A percentile compares a stretch with the other conserved stretches of the same genome.
Evolutionary conservation across 2,797 vertebrate species (phyloP).

Genomic region (Gephyroberyx darwinii): DNA sequence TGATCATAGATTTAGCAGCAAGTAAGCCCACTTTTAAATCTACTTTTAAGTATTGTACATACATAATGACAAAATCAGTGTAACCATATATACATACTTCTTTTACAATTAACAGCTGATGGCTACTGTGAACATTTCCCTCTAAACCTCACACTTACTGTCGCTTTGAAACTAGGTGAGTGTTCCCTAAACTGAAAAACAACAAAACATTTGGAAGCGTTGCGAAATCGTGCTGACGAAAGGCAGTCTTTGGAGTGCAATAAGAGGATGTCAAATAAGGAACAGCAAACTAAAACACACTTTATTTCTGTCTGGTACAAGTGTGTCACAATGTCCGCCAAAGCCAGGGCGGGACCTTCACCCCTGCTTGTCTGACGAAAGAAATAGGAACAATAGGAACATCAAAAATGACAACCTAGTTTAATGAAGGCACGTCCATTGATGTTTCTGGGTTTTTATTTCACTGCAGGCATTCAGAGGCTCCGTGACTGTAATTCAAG

Average conservation of each 20-base stretch:
- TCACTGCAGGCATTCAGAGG: not conserved
- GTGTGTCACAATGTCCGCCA: conserved; percentile 71
- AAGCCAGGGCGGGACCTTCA: conserved; percentile 45
- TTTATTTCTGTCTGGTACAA: conserved; percentile 76
- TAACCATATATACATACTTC: too few species aligned
- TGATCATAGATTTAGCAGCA: not conserved
- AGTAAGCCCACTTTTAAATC: not conserved
- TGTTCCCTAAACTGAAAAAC: conserved; percentile 35
- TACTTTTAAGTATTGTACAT: too few species aligned
- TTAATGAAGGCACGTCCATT: conserved; percentile 8
- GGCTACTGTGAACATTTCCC: not conserved
- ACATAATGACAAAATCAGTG: not conserved
- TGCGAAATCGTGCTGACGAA: conserved; percentile 71
- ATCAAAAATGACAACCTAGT: conserved; percentile 12
- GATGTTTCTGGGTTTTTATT: conserved; percentile 5
- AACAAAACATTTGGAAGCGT: conserved; percentile 49
- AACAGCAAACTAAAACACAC: conserved; percentile 72
- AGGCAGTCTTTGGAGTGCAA: conserved; percentile 58
- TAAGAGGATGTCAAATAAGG: conserved; percentile 83
- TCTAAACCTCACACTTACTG: not conserved
- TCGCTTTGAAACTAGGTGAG: not conserved
- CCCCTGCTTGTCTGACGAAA: conserved; percentile 32
- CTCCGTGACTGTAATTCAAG: not conserved
- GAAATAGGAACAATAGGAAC: conserved; percentile 27
- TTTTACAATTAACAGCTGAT: not conserved